Base-by-base conservation (phyloP, 30 jellyfish, hydroid and myxozoan genomes). In the Turritopsis rubra region DNA sequence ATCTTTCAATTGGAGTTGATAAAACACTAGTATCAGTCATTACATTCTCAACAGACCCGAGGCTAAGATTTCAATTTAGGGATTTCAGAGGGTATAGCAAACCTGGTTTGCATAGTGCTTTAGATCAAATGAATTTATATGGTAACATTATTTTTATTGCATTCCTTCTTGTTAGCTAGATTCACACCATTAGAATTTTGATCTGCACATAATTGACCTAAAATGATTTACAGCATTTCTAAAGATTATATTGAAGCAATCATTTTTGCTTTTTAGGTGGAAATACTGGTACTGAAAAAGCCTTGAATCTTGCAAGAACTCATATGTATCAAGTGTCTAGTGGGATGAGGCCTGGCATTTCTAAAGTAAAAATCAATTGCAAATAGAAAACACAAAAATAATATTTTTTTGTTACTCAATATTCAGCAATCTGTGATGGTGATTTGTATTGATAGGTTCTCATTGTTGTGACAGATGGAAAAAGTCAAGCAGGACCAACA, bases 1-100 rank as follows among this genome's bases (percentile, higher is more conserved):
- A 88, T 30, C 85, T 88, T 16, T 83, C 72, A 22, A 73, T 88
- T 75, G 86, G 88, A 5, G 54, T 29, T 74, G n/a, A 81, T 22
- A 83, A 88, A 66, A 88, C 96, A 19, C 83, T 88, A n/a, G 90
- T 88, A 8, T 68, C 96, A 7, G 91, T 88, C 18, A 88, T 88
- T 85, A 83, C 91, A 71, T 88, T 81, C 81, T 88, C 96, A 13
- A 73, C 91, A 16, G 52, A 70, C 25, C 85, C 96, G 75, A 52
- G 83, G 20, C 79, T 82, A 85, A 76, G 88, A 27, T 74, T 88
- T 65, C 22, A 70, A 60, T 88, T 88, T 76, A 19, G 91, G 68
- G 96, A 88, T 53, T 52, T 81, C 52, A 73, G 88, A 13, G 96
- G 91, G 18, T 88, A 88, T 66, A 54, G 81, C 60, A 31, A 76